Base-by-base conservation (phyloP, 2,797 vertebrate species). In the Sebastes reedi region DNA sequence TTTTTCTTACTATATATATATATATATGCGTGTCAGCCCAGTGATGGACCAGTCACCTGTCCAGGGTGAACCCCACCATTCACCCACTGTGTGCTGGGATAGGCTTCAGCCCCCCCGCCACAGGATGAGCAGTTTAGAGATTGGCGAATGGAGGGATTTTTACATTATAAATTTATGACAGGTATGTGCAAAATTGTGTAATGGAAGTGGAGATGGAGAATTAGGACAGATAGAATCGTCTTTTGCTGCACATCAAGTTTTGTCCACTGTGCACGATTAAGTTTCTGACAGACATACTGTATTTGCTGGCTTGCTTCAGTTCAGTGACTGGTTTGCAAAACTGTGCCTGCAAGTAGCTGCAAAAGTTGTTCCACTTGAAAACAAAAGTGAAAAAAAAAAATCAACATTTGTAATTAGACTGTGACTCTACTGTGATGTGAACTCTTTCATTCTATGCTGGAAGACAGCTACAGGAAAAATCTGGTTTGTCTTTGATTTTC, bases 301-400 rank as follows among this genome's bases (percentile, higher is more conserved):
- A 52, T 61, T 61, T 74, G 67, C 65, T 58, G 52, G 25, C 77
- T 62, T 7, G 67, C 62, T 55, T 76, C 8, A 52, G 22, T 56
- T 72, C 12, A 60, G 16, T 42, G 22, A 22, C 65, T 70, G 22
- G 42, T 69, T 34, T 52, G 30, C 24, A 77, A 32, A 46, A 69
- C 67, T 22, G 22, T 22, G 42, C 20, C 22, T 4, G 8, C 34
- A 32, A 59, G 55, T 12, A 54, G 11, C 42, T 50, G n/a, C 27
- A 4, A 59, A 18, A 11, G 24, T 14, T 52, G 22, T 36, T 42
- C 32, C 13, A 52, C 39, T 42, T 46, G 5, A 25, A 10, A 50
- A n/a, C 5, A n/a, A 36, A 71, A 64, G 20, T 32, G 46, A 66
- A 55, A 42, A 66, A 36, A 82, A 75, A 83, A 39, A 39, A 6